Evolutionary conservation across 2,888 invertebrate genomes (phyloP).

Genomic region (Rhingia campestris): DNA sequence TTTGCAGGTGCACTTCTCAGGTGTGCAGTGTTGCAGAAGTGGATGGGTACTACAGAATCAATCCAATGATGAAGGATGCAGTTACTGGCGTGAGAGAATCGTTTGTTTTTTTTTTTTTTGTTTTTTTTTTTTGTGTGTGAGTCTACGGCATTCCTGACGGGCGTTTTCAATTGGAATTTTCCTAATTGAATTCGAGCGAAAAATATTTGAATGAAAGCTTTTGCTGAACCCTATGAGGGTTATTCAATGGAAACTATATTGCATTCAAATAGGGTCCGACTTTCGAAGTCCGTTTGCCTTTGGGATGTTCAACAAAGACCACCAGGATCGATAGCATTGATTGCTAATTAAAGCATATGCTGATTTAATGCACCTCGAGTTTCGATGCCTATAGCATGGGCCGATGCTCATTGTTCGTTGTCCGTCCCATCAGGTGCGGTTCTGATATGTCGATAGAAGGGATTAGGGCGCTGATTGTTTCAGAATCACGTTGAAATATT

Average conservation of each 20-base stretch:
- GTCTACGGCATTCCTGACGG: constrained; percentile 18
- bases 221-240: constrained; percentile 19
- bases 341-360: constrained; percentile 63
- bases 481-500: too few species aligned
- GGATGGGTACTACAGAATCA: constrained; percentile 17
- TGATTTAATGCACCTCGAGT: constrained; percentile 38
- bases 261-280: constrained; percentile 17
- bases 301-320: constrained; percentile 44
- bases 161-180: constrained; percentile 68
- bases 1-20: constrained; percentile 52
- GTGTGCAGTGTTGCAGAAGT: constrained; percentile 23
- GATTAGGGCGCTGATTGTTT: too few species aligned
- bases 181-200: constrained; percentile 68
- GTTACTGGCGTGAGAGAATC: constrained; percentile 40
- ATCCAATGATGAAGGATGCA: constrained; percentile 39
- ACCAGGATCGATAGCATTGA: constrained; percentile 54
- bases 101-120: not conserved
- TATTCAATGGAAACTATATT: constrained; percentile 33
- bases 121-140: constrained; percentile 8
- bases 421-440: not conserved
- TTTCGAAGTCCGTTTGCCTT: not conserved
- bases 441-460: too few species aligned
- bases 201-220: constrained; percentile 57
- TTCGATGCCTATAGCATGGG: not conserved
- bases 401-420: not conserved